These are phyloP conservation scores for Trichomycterus rosablanca DNA, from an alignment of 2,113 vertebrate species.

Conservation along the genomic window DNA sequence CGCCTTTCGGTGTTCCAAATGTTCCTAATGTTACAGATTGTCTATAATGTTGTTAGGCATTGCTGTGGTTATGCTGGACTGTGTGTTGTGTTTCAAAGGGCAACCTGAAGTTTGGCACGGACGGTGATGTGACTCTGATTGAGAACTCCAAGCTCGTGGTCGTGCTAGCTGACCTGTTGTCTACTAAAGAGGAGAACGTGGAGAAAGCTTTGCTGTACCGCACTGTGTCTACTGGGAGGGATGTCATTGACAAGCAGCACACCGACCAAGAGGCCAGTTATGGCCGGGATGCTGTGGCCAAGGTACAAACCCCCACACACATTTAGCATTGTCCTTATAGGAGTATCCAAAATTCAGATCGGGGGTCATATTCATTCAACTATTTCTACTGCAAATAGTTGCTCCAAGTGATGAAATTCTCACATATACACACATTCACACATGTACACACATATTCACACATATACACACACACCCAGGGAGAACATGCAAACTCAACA, in stretches of 20 bases:
- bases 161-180: conserved; percentile 76
- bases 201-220: conserved; percentile 92
- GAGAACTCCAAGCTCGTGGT: conserved; percentile 81
- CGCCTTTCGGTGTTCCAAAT: too few relatives aligned
- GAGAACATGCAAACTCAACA: too few relatives aligned
- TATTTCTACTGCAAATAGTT: too few relatives aligned
- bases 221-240: conserved; percentile 88
- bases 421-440: too few relatives aligned
- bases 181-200: conserved; percentile 80
- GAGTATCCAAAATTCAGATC: background rate
- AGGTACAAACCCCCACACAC: conserved; percentile 65
- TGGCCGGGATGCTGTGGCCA: conserved; percentile 89
- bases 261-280: conserved; percentile 89
- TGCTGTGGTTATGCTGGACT: too few relatives aligned
- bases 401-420: too few relatives aligned
- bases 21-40: too few relatives aligned
- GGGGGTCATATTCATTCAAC: too few relatives aligned
- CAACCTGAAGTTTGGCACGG: conserved; percentile 83
- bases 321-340: background rate
- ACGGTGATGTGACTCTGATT: conserved; percentile 84
- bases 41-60: too few relatives aligned
- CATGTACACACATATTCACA: too few relatives aligned
- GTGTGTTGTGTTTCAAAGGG: conserved; percentile 70
- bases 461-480: too few relatives aligned
- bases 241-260: conserved; percentile 95